Conservation (phyloP, 2,888 invertebrate genomes). For the Drosophila meridionalis region DNA sequence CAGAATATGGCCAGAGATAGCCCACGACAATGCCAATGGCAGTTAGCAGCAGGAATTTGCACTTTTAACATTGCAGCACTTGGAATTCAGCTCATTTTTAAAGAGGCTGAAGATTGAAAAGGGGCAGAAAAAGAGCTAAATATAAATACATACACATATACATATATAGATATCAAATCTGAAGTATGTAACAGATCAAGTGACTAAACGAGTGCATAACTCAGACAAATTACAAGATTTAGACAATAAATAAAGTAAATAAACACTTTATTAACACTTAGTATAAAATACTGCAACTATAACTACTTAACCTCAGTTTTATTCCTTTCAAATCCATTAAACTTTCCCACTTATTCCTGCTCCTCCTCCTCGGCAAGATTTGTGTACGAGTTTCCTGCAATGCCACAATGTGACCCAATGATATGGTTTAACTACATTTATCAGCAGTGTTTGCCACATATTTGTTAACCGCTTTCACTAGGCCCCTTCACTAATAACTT, state of each 20-base stretch:
- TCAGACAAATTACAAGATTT: no score
- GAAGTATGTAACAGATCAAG: no score
- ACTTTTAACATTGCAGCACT: slow-evolving; percentile 17
- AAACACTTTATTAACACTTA: no score
- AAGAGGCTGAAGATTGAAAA: not conserved
- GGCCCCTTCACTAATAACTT: slow-evolving; percentile 40
- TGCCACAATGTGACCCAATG: slow-evolving; percentile 3
- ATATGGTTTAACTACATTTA: slow-evolving; percentile 32
- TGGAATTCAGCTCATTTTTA: not conserved
- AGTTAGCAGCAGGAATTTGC: slow-evolving; percentile 33
- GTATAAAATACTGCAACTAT: not conserved
- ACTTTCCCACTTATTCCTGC: not conserved
- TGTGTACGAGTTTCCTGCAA: slow-evolving; percentile 1
- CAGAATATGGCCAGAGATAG: slow-evolving; percentile 67
- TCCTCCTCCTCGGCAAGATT: not conserved
- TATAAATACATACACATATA: no score
- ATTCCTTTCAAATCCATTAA: not conserved
- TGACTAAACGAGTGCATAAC: no score
- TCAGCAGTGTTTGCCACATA: slow-evolving; percentile 25
- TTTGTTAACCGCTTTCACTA: slow-evolving; percentile 41
- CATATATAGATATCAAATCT: no score
- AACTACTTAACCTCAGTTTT: not conserved
- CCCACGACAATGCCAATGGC: slow-evolving; percentile 44
- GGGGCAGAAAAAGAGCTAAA: no score
- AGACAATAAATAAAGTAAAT: no score